These are phyloP conservation scores for Folsomia manolachei DNA, from an alignment of 2,888 invertebrate genomes.

Conservation along the genomic window DNA sequence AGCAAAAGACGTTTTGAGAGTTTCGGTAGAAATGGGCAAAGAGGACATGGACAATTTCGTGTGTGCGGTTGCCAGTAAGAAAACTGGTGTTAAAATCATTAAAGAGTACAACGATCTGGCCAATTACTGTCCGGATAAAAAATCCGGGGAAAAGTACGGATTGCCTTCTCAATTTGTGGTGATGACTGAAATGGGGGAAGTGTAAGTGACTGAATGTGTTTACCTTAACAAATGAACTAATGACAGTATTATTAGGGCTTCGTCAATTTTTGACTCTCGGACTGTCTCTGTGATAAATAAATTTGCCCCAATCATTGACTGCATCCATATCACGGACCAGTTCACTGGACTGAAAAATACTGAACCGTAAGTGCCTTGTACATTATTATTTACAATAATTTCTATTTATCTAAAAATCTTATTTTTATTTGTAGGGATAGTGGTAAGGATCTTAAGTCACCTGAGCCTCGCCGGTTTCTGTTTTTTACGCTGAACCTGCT, in stretches of 20 bases:
- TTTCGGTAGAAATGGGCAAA: slow-evolving; percentile 80
- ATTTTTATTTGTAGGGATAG: slow-evolving; percentile 37
- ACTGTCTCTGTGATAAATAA: slow-evolving; percentile 72
- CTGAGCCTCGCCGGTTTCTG: slow-evolving; percentile 76
- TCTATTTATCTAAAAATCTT: not conserved
- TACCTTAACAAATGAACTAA: not conserved
- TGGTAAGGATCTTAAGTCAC: slow-evolving; percentile 56
- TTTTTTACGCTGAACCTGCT: slow-evolving; percentile 75
- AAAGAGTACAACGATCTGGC: slow-evolving; percentile 94
- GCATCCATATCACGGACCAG: slow-evolving; percentile 95
- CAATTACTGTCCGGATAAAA: slow-evolving; percentile 79
- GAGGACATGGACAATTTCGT: slow-evolving; percentile 86
- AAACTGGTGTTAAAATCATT: slow-evolving; percentile 73
- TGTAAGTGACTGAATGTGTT: no score
- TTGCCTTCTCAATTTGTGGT: slow-evolving; percentile 71
- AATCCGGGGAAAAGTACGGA: slow-evolving; percentile 71
- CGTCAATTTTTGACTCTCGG: slow-evolving; percentile 78
- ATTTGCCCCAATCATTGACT: slow-evolving; percentile 82
- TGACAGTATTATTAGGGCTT: slow-evolving; percentile 55
- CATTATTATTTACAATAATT: no score
- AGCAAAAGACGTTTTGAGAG: slow-evolving; percentile 77
- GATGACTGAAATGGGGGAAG: slow-evolving; percentile 88
- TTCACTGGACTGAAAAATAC: slow-evolving; percentile 85
- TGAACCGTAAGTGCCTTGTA: slow-evolving; percentile 65
- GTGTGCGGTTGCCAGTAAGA: slow-evolving; percentile 85